Percentiles rank a stretch among this genome's conserved stretches.
phyloP scores from a whole-genome alignment of 2,113 vertebrate species.

The Bos taurus region DNA sequence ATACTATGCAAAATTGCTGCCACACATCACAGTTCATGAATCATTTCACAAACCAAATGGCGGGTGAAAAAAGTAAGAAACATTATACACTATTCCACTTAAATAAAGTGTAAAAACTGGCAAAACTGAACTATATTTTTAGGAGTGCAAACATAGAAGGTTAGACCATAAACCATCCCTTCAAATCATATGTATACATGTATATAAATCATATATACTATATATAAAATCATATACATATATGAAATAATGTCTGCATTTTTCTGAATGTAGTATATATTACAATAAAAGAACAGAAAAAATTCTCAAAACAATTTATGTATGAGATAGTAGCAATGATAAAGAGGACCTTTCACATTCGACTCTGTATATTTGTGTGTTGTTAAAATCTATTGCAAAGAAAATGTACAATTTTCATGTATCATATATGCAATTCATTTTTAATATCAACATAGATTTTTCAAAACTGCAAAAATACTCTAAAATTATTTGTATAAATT shows the following conservation, averaged over 20 bases:
- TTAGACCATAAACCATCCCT: not conserved
- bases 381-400: not conserved
- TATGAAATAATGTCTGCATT: not conserved
- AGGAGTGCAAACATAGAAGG: not conserved
- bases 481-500: not conserved
- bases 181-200: not conserved
- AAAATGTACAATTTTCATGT: not conserved
- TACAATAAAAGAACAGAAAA: not conserved
- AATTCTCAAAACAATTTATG: not conserved
- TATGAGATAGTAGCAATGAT: not conserved
- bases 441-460: not conserved
- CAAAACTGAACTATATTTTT: not conserved
- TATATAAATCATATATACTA: not conserved
- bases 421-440: not conserved
- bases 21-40: not conserved
- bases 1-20: not conserved
- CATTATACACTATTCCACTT: not conserved
- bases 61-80: not conserved
- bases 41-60: slow-evolving; percentile 35
- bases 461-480: not conserved
- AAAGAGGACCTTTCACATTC: not conserved
- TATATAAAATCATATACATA: not conserved
- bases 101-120: not conserved
- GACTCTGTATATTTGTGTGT: not conserved
- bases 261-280: not conserved